Base-by-base conservation (phyloP, 2,113 vertebrate species). In the Lethenteron reissneri region DNA sequence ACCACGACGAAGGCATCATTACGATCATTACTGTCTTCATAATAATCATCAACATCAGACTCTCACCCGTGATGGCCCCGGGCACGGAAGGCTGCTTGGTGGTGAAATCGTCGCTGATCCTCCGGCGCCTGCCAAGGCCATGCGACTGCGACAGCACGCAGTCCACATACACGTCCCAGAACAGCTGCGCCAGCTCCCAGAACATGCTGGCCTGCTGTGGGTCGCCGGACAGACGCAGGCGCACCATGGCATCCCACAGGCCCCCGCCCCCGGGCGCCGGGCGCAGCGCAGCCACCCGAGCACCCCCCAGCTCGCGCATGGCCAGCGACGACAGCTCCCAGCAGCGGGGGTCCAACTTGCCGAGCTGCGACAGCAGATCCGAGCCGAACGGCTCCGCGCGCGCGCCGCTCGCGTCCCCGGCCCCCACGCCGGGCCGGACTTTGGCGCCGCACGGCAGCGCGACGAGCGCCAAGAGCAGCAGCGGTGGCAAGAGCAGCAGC, bases 201-300 rank as follows among this genome's bases (percentile, higher is more conserved):
- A 89, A 96, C 71, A 97, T 80, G 73, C 83, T 83, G 21, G 80
- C 81, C 57, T 94, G 88, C 75, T 88, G 89, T 76, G 82, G 76
- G 78, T 95, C 87, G 73, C 85, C 87, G 12, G 92, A 97, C 11
- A 87, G 81, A 77, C 86, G 88, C 72, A 97, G 81, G 76, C 84
- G 84, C 75, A 86, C 81, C 91, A 95, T 95, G 57, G 90, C 84
- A 75, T 95, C 84, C 91, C 92, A 97, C 82, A 97, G 91, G 70
- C 81, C 85, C 15, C 84, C 81, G 72, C 94, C 86, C 3, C 84
- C 86, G 80, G 91, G 86, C 56, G 91, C 88, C 80, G 95, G 84
- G 70, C 73, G 82, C 41, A 41, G 41, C 5, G 41, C 41, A 41
- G 41, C 41, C 41, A 41, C 41, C 41, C 41, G 41, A 41, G 41